Conservation (phyloP, 2,113 vertebrate genomes). For the Microtus pennsylvanicus region DNA sequence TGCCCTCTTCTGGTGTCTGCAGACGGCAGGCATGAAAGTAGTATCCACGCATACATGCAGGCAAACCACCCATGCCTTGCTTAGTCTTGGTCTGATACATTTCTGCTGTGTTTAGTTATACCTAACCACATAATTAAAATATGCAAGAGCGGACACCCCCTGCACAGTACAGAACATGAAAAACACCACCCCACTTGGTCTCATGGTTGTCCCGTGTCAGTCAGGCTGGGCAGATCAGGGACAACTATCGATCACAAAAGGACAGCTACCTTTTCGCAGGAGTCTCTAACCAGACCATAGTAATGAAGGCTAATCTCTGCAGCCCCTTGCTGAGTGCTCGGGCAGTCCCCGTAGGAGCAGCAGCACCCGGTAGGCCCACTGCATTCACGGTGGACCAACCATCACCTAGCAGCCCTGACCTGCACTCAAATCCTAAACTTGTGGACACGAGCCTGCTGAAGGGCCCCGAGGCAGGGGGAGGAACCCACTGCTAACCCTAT, state of each 20-base stretch:
- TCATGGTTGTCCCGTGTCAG: rapidly evolving
- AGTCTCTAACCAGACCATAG: neutral
- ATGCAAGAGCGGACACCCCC: rapidly evolving
- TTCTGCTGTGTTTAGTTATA: rapidly evolving
- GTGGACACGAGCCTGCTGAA: neutral
- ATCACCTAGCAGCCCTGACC: neutral
- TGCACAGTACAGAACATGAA: too few species aligned
- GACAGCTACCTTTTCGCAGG: neutral
- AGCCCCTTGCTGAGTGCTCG: rapidly evolving
- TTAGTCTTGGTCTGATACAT: neutral
- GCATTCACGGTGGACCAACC: rapidly evolving
- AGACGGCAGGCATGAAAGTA: neutral
- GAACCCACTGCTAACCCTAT: neutral
- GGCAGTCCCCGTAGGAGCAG: rapidly evolving
- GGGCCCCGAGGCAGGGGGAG: rapidly evolving
- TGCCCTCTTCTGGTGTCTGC: neutral
- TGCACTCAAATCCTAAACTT: rapidly evolving
- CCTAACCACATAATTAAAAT: neutral
- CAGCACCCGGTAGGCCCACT: rapidly evolving
- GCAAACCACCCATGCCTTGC: neutral
- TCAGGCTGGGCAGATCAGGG: neutral
- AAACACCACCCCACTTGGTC: rapidly evolving
- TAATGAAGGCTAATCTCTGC: rapidly evolving
- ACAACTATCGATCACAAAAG: neutral
- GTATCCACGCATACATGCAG: neutral